A percentile compares a stretch with the other conserved stretches of the same genome.
These are phyloP conservation scores for Melanocharis versteri DNA, from an alignment of 2,113 vertebrate genomes.

Conservation along the genomic window DNA sequence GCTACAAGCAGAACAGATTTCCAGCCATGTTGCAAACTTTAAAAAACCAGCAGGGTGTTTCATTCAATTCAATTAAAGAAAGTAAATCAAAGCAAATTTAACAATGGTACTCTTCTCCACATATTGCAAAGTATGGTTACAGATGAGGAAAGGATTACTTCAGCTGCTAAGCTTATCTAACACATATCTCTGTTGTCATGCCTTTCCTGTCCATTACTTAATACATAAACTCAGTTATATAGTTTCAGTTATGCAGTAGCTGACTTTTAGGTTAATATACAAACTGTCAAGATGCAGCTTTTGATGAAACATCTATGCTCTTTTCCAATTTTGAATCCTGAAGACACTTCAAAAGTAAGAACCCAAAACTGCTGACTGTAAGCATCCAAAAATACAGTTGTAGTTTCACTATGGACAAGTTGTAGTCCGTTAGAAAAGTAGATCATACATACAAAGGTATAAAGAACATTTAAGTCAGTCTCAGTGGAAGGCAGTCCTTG, in stretches of 20 bases:
- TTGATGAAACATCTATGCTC: constrained; percentile 63
- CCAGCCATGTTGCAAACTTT: constrained; percentile 3
- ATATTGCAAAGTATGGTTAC: constrained; percentile 52
- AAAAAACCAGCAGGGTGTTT: constrained; percentile 10
- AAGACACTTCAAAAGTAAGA: constrained; percentile 72
- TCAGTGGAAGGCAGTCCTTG: constrained; percentile 77
- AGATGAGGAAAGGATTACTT: constrained; percentile 54
- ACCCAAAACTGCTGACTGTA: constrained; percentile 66
- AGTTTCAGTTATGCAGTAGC: constrained; percentile 55
- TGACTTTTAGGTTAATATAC: constrained; percentile 58
- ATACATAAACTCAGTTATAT: constrained; percentile 49
- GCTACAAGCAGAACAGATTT: constrained; percentile 54
- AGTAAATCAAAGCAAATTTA: constrained; percentile 49
- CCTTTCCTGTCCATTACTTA: constrained; percentile 59
- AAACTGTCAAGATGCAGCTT: constrained; percentile 63
- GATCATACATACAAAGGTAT: constrained; percentile 85
- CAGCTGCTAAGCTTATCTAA: constrained; percentile 63
- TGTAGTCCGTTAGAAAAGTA: constrained; percentile 82
- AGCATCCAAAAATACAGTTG: constrained; percentile 81
- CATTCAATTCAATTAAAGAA: constrained; percentile 8
- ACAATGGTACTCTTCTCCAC: constrained; percentile 69
- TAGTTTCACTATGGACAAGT: constrained; percentile 76
- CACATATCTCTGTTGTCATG: not conserved
- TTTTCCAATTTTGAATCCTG: constrained; percentile 61
- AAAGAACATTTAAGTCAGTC: constrained; percentile 81